phyloP scores from a whole-genome alignment of 2,113 vertebrate species.

The Corythoichthys haematopterus region DNA sequence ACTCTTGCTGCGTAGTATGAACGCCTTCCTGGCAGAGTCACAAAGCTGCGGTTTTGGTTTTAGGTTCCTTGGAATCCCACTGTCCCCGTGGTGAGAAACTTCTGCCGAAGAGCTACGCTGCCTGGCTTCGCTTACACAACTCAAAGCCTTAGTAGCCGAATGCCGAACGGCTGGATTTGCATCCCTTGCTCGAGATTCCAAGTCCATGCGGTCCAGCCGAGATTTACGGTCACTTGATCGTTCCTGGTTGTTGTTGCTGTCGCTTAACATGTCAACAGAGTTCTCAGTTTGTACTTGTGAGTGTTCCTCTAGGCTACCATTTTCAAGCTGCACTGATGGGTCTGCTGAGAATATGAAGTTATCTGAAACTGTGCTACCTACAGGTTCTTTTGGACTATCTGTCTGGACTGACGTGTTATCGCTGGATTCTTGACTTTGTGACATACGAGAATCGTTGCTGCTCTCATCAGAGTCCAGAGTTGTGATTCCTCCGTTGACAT shows the following conservation, averaged over 20 bases:
- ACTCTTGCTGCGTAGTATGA: constrained; percentile 51
- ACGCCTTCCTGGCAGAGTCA: constrained; percentile 58
- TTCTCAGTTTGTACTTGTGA: constrained; percentile 43
- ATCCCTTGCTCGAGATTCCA: constrained; percentile 24
- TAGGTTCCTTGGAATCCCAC: constrained; percentile 49
- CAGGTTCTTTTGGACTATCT: constrained; percentile 62
- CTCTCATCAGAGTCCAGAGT: constrained; percentile 72
- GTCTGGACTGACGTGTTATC: constrained; percentile 51
- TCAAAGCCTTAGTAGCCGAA: constrained; percentile 71
- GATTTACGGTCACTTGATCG: constrained; percentile 70
- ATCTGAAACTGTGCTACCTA: constrained; percentile 65
- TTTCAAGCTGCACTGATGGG: constrained; percentile 63
- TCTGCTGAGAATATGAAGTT: constrained; percentile 54
- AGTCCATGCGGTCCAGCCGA: constrained; percentile 70
- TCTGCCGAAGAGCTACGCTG: constrained; percentile 63
- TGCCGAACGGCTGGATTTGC: constrained; percentile 65
- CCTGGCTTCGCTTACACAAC: constrained; percentile 66
- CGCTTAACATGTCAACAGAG: constrained; percentile 43
- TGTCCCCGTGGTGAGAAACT: constrained; percentile 64
- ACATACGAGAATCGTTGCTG: constrained; percentile 65
- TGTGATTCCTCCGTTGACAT: constrained; percentile 33
- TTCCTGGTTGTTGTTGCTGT: constrained; percentile 68
- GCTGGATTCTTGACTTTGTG: constrained; percentile 60
- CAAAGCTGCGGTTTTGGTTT: constrained; percentile 56
- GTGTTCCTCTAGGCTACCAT: constrained; percentile 57